Evolutionary conservation across 1,140 invertebrate species (phyloP).

Genomic region (Centruroides sculpturatus): DNA sequence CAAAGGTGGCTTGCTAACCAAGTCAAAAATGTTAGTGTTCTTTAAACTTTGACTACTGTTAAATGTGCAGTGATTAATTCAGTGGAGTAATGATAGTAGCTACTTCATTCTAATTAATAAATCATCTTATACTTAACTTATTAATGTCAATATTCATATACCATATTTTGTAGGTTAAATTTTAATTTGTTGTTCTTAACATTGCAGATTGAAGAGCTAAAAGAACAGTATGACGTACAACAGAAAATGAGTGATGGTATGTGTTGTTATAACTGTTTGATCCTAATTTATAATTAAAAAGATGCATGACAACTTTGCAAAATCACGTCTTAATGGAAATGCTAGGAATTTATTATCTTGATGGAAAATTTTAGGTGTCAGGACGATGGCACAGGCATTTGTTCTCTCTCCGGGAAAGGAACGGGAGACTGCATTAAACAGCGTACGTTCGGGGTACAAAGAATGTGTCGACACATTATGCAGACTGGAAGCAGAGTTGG

Average conservation of each 20-base stretch:
- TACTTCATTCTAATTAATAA: too few species aligned
- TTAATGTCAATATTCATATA: too few species aligned
- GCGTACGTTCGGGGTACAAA: conserved; percentile 37
- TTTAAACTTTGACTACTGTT: too few species aligned
- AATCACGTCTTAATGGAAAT: background rate
- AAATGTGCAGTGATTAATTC: too few species aligned
- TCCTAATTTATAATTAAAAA: background rate
- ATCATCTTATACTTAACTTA: too few species aligned
- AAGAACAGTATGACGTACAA: conserved; percentile 36
- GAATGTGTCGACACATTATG: conserved; percentile 40
- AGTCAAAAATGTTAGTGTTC: too few species aligned
- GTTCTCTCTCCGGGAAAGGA: conserved; percentile 32
- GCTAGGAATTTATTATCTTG: background rate
- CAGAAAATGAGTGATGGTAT: conserved; percentile 35
- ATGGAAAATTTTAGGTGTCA: conserved; percentile 24
- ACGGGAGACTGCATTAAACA: conserved; percentile 33
- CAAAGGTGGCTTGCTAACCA: too few species aligned
- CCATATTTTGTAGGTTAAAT: too few species aligned
- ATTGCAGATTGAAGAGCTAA: conserved; percentile 35
- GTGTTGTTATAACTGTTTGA: background rate
- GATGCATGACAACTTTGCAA: background rate
- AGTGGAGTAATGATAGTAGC: too few species aligned
- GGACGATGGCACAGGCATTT: conserved; percentile 37
- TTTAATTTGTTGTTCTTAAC: too few species aligned
- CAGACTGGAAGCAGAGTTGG: conserved; percentile 37